Percentiles rank a stretch among this genome's conserved stretches.
Evolutionary conservation across 2,113 vertebrate genomes (phyloP).

Genomic region (Perccottus glenii): DNA sequence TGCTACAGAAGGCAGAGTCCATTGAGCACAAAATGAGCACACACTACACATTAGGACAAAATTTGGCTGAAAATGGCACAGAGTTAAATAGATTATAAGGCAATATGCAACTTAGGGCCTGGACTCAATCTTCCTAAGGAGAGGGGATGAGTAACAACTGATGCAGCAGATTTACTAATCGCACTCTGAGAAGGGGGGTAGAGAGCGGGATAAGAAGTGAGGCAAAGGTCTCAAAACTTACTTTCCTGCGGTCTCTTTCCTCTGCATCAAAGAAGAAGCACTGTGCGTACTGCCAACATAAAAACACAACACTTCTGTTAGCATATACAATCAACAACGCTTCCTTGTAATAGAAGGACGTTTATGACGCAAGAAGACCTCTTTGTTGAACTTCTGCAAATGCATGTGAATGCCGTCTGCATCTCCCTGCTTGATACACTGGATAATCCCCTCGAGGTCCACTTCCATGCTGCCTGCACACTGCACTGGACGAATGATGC

Average conservation of each 20-base stretch:
- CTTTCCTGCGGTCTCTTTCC: slow-evolving; percentile 72
- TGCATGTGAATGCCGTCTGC: slow-evolving; percentile 67
- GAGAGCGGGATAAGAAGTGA: neutral
- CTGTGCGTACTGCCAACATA: slow-evolving; percentile 74
- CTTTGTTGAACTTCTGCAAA: slow-evolving; percentile 77
- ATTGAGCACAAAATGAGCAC: neutral
- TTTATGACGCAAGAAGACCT: slow-evolving; percentile 55
- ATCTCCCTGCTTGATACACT: slow-evolving; percentile 75
- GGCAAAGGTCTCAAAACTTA: slow-evolving; percentile 37
- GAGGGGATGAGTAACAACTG: slow-evolving; percentile 72
- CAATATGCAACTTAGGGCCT: slow-evolving; percentile 14
- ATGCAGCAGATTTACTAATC: slow-evolving; percentile 75
- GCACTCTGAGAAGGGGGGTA: slow-evolving; percentile 22
- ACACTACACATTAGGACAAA: neutral
- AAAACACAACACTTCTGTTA: neutral
- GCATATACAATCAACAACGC: neutral
- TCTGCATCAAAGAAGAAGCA: slow-evolving; percentile 82
- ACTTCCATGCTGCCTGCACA: slow-evolving; percentile 61
- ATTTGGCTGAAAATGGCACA: slow-evolving; percentile 2
- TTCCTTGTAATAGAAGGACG: neutral
- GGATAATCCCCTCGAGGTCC: slow-evolving; percentile 78
- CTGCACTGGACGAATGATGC: slow-evolving; percentile 6
- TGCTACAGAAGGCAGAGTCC: slow-evolving; percentile 46
- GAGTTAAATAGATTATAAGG: slow-evolving; percentile 33
- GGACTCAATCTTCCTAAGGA: slow-evolving; percentile 48